Evolutionary conservation across 2,797 vertebrate genomes (phyloP).

Genomic region (Pitangus sulphuratus): DNA sequence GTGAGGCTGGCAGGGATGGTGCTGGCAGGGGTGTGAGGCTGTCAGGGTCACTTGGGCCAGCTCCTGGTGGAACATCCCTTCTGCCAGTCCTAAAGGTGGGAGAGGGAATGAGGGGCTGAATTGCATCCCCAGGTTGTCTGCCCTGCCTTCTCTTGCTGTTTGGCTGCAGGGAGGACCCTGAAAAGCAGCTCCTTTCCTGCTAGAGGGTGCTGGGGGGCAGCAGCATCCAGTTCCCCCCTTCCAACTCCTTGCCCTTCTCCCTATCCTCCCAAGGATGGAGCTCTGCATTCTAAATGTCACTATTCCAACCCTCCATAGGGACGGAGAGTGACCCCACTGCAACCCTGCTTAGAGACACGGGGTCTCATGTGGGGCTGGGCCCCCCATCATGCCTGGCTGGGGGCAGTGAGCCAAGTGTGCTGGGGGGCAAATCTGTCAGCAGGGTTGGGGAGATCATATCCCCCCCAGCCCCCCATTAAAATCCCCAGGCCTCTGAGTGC

Average conservation of each 20-base stretch:
- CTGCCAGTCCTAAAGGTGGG: not conserved
- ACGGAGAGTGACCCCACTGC: not conserved
- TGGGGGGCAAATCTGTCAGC: not conserved
- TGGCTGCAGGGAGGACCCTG: not conserved
- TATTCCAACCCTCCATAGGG: rapidly evolving
- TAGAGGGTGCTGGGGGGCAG: not conserved
- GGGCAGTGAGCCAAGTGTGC: not conserved
- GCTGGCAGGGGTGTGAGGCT: not conserved
- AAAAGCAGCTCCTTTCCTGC: not conserved
- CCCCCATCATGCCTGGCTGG: not conserved
- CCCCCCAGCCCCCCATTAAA: not conserved
- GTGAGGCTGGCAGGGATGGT: not conserved
- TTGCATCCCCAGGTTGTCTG: not conserved
- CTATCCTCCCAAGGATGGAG: not conserved
- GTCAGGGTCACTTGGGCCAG: not conserved
- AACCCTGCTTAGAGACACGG: rapidly evolving
- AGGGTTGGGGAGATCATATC: not conserved
- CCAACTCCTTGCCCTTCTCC: not conserved
- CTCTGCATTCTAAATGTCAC: rapidly evolving
- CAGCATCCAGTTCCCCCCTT: not conserved
- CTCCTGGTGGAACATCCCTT: not conserved
- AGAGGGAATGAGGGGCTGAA: not conserved
- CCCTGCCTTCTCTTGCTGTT: not conserved
- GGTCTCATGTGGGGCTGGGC: not conserved
- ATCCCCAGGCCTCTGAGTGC: not conserved